Conservation (phyloP, 1,140 invertebrate species). For the Fopius arisanus region DNA sequence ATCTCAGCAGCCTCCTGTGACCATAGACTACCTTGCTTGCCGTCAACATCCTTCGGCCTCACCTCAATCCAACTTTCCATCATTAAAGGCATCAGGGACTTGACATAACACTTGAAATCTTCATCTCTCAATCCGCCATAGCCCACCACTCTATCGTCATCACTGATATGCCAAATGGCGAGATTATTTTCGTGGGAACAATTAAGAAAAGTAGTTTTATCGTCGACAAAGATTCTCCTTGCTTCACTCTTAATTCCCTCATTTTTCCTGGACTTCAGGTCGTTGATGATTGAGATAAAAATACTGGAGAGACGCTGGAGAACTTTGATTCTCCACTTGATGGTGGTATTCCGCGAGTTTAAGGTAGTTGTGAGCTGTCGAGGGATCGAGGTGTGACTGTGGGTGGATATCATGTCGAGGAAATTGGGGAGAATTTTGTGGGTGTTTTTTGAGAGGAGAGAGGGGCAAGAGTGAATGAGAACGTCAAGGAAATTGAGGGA, state of each 20-base stretch:
- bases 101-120: conserved; percentile 64
- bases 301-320: conserved; percentile 72
- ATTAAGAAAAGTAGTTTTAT: conserved; percentile 36
- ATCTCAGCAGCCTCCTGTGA: conserved; percentile 67
- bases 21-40: background rate
- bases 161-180: conserved; percentile 39
- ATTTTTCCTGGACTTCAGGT: conserved; percentile 32
- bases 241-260: background rate
- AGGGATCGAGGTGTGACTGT: conserved; percentile 69
- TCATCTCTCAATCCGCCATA: conserved; percentile 23
- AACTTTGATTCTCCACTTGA: conserved; percentile 80
- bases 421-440: conserved; percentile 79
- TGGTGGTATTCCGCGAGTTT: conserved; percentile 72
- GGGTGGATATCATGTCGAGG: conserved; percentile 80
- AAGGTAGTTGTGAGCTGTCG: conserved; percentile 72
- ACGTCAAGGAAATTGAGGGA: conserved; percentile 80
- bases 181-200: conserved; percentile 40
- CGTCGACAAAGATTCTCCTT: conserved; percentile 26
- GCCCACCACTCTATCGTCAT: conserved; percentile 29
- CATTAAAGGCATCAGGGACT: conserved; percentile 73
- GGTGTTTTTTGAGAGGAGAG: conserved; percentile 70
- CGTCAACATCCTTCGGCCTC: conserved; percentile 59
- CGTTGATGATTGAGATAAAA: conserved; percentile 61
- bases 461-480: conserved; percentile 70
- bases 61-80: conserved; percentile 80